These are phyloP conservation scores for Alauda arvensis DNA, from an alignment of 2,797 vertebrate species.

Conservation along the genomic window DNA sequence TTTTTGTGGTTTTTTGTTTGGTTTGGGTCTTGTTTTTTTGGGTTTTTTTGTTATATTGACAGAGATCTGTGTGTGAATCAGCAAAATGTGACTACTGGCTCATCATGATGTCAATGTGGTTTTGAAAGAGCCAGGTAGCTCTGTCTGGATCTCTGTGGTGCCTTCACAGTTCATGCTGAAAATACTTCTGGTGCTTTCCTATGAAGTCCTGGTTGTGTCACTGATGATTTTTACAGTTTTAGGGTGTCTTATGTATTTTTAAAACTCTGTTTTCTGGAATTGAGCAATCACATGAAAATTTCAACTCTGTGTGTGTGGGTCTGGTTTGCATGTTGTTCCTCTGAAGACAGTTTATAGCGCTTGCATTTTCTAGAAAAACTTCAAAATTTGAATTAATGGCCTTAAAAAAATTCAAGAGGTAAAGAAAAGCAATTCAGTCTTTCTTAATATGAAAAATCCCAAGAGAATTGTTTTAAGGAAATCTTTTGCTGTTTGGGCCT, in stretches of 20 bases:
- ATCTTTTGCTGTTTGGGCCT: not conserved
- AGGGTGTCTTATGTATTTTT: not conserved
- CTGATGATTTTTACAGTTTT: not conserved
- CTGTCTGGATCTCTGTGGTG: not conserved
- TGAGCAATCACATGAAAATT: not conserved
- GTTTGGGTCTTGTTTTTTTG: too few relatives aligned
- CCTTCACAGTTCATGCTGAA: not conserved
- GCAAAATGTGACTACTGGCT: not conserved
- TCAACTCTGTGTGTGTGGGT: fast-evolving
- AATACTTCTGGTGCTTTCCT: not conserved
- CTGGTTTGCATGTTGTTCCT: not conserved
- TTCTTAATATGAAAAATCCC: not conserved
- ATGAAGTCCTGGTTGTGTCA: not conserved
- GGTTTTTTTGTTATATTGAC: not conserved
- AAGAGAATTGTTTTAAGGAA: not conserved
- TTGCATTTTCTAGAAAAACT: not conserved
- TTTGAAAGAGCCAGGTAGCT: not conserved
- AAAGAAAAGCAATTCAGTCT: not conserved
- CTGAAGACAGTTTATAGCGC: not conserved
- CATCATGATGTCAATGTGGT: not conserved
- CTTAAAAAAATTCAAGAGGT: not conserved
- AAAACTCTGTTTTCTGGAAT: not conserved
- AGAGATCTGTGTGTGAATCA: not conserved
- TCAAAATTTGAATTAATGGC: not conserved
- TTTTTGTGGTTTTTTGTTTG: too few relatives aligned